A percentile compares a stretch with the other conserved stretches of the same genome.
phyloP scores from a whole-genome alignment of 2,888 invertebrate genomes.

The Erpobdella octoculata region DNA sequence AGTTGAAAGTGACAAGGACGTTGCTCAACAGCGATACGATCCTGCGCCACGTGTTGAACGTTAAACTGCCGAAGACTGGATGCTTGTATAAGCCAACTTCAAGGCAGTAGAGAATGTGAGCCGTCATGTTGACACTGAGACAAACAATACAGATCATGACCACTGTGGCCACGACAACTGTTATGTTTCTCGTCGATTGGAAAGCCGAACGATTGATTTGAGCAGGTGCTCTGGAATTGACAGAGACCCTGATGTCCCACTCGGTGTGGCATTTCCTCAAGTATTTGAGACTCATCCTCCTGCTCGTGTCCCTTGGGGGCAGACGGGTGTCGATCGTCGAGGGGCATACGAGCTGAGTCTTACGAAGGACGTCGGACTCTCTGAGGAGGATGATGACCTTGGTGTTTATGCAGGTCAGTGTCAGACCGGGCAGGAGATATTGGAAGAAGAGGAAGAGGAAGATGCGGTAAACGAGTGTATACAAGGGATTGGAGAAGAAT shows the following conservation, averaged over 20 bases:
- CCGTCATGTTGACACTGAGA: slow-evolving; percentile 31
- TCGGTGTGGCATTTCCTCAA: slow-evolving; percentile 1
- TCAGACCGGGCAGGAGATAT: slow-evolving; percentile 34
- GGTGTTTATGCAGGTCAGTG: slow-evolving; percentile 33
- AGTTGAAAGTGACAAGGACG: slow-evolving; percentile 36
- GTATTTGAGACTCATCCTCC: too few species aligned
- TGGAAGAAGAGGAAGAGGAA: slow-evolving; percentile 33
- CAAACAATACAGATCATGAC: slow-evolving; percentile 34
- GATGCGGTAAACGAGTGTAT: slow-evolving; percentile 35
- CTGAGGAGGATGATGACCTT: slow-evolving; percentile 28
- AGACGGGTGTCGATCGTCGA: background rate
- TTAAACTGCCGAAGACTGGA: background rate
- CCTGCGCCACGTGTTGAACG: slow-evolving; percentile 27
- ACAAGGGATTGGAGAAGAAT: slow-evolving; percentile 27
- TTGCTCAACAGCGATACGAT: slow-evolving; percentile 33
- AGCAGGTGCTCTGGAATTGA: background rate
- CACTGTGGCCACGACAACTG: slow-evolving; percentile 32
- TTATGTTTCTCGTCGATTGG: slow-evolving; percentile 26
- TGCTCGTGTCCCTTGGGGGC: too few species aligned
- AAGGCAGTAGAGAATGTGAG: slow-evolving; percentile 35
- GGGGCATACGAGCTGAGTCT: background rate
- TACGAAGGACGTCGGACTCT: slow-evolving; percentile 11
- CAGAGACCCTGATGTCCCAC: slow-evolving; percentile 5
- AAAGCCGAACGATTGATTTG: background rate
- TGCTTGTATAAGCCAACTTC: slow-evolving; percentile 5